Conservation (phyloP, 2,113 vertebrate species). For the Junco hyemalis region DNA sequence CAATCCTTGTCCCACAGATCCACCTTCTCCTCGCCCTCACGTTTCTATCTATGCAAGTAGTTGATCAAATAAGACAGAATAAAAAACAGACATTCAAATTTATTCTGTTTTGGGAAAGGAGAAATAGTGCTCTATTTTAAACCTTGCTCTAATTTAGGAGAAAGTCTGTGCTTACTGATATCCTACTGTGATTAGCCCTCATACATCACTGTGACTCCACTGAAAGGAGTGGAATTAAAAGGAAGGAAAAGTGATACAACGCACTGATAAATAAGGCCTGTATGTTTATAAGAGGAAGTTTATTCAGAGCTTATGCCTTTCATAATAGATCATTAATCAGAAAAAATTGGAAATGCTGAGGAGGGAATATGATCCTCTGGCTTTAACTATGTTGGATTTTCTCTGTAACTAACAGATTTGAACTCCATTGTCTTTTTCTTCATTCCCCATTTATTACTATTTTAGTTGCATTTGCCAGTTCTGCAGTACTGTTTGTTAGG, state of each 20-base stretch:
- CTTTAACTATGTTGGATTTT: not conserved
- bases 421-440: not conserved
- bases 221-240: not conserved
- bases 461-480: not conserved
- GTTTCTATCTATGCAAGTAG: not conserved
- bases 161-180: not conserved
- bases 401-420: not conserved
- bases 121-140: not conserved
- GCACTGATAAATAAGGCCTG: not conserved
- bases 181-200: not conserved
- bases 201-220: not conserved
- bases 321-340: not conserved
- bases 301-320: not conserved
- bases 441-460: not conserved
- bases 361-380: not conserved
- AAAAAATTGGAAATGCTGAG: not conserved
- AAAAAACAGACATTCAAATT: not conserved
- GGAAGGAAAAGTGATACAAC: not conserved
- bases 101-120: not conserved
- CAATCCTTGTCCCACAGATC: not conserved
- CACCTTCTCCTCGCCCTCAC: accelerated
- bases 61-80: not conserved
- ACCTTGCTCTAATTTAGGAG: not conserved
- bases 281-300: not conserved
- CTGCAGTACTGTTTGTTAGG: not conserved